Conservation (phyloP, 1,140 invertebrate genomes). For the Bradysia coprophila region DNA sequence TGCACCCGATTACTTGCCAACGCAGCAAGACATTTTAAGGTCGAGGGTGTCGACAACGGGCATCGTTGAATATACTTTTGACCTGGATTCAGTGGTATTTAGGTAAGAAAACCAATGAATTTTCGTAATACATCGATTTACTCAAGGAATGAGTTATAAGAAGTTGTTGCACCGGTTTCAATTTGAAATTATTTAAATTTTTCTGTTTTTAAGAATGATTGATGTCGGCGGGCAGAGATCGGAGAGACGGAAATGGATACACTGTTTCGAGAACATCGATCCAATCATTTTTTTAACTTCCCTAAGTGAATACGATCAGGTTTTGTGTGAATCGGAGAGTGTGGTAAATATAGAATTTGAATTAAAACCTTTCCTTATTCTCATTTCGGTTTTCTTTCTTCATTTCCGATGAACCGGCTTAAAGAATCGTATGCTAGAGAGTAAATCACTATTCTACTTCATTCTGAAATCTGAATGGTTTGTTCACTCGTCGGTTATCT, state of each 20-base stretch:
- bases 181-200: too few species aligned
- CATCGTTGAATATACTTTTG: conserved; percentile 97
- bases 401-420: conserved; percentile 19
- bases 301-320: conserved; percentile 26
- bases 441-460: background rate
- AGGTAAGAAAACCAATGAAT: too few species aligned
- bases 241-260: too few species aligned
- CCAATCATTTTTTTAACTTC: too few species aligned
- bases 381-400: background rate
- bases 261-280: too few species aligned
- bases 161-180: too few species aligned
- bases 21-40: conserved; percentile 91
- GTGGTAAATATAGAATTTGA: conserved; percentile 16
- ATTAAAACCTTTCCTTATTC: background rate
- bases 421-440: conserved; percentile 91
- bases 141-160: too few species aligned
- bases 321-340: conserved; percentile 24
- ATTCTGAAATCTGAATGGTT: background rate
- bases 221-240: conserved; percentile 75
- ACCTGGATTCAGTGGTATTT: conserved; percentile 96
- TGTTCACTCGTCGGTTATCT: conserved; percentile 53
- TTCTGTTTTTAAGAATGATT: conserved; percentile 48
- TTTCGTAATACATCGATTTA: too few species aligned
- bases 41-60: conserved; percentile 92
- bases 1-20: conserved; percentile 74